phyloP scores from a whole-genome alignment of 2,113 vertebrate genomes.

The Epinephelus lanceolatus region DNA sequence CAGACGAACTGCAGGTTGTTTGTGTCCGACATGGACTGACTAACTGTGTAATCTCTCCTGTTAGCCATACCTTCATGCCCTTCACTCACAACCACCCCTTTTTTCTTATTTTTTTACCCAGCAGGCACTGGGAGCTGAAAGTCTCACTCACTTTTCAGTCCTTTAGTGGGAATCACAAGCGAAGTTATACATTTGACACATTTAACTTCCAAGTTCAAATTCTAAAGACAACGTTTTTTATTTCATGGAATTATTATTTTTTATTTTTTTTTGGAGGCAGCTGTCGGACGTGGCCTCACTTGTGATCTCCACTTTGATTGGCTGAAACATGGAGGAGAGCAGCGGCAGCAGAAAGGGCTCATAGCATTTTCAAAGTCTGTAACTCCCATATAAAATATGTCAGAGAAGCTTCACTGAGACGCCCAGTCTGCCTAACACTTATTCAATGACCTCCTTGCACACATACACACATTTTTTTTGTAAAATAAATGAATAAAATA shows the following conservation, averaged over 20 bases:
- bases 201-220: background rate
- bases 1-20: conserved; percentile 5
- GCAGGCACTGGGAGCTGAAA: conserved; percentile 69
- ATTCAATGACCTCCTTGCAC: conserved; percentile 59
- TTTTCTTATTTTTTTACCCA: conserved; percentile 54
- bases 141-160: conserved; percentile 21
- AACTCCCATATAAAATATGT: conserved; percentile 22
- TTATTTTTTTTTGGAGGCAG: background rate
- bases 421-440: conserved; percentile 43
- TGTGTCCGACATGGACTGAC: background rate
- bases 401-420: conserved; percentile 48
- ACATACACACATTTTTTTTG: conserved; percentile 66
- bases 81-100: conserved; percentile 21
- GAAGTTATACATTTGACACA: conserved; percentile 3
- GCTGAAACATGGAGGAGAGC: conserved; percentile 27
- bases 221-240: background rate
- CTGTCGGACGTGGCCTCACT: background rate
- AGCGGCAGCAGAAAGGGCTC: conserved; percentile 64
- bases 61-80: conserved; percentile 38
- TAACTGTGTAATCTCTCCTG: conserved; percentile 31
- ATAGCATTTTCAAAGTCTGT: conserved; percentile 48
- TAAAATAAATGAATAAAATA: conserved; percentile 83
- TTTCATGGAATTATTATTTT: background rate
- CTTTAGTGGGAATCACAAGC: conserved; percentile 12
- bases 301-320: conserved; percentile 37